Conservation (phyloP, 2,797 vertebrate genomes). For the Discoglossus pictus region DNA sequence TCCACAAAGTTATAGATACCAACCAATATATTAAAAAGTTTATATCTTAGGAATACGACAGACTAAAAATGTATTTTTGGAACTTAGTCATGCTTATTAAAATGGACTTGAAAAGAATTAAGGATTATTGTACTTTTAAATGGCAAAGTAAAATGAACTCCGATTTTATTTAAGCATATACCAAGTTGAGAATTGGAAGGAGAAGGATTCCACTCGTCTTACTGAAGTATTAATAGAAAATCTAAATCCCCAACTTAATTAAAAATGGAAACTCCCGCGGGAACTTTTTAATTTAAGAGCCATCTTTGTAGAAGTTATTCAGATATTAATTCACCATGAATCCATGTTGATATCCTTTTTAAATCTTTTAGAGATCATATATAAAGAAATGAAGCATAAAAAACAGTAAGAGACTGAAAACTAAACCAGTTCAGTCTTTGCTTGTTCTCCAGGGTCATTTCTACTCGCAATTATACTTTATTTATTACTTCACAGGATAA, state of each 20-base stretch:
- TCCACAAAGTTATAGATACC: too few relatives aligned
- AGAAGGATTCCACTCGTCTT: conserved; percentile 54
- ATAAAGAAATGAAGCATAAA: conserved; percentile 31
- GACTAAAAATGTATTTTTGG: too few relatives aligned
- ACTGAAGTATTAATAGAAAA: conserved; percentile 52
- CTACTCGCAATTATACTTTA: conserved; percentile 14
- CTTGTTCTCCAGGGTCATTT: conserved; percentile 3
- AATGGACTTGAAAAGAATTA: not conserved
- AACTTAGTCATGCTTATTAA: not conserved
- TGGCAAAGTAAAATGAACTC: conserved; percentile 54
- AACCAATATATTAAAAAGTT: too few relatives aligned
- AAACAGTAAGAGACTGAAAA: conserved; percentile 23
- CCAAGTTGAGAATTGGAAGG: conserved; percentile 51
- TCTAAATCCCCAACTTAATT: conserved; percentile 61
- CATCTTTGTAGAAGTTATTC: conserved; percentile 50
- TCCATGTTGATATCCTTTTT: conserved; percentile 42
- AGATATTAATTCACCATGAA: conserved; percentile 43
- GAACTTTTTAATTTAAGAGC: conserved; percentile 49
- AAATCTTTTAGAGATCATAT: conserved; percentile 34
- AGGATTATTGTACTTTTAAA: conserved; percentile 53
- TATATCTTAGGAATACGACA: too few relatives aligned
- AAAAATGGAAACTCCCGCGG: conserved; percentile 51
- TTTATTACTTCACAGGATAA: conserved; percentile 10
- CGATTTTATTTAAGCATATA: conserved; percentile 56
- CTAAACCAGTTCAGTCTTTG: conserved; percentile 8